Evolutionary conservation across 2,113 vertebrate species (phyloP), one percentile per base, ranked within the genome.

Genomic region (Haplochromis burtoni): DNA sequence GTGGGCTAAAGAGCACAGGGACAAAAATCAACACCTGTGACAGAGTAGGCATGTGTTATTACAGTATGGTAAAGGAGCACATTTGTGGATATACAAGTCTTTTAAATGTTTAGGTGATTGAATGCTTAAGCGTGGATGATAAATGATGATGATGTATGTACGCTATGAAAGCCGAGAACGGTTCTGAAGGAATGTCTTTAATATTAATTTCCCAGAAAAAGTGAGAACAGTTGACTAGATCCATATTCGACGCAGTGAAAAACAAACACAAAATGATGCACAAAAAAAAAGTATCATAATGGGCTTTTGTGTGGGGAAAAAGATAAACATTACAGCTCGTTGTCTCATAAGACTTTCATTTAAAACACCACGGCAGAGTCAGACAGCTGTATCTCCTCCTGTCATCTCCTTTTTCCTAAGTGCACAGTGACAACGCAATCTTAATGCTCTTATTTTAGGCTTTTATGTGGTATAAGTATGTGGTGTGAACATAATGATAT

Each of bases 401-500:
- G 86, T 68, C 79, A 26, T 33, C 57, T 88, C 51, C 71, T 84
- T 76, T 42, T 87, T 53, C 29, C 54, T 76, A 66, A 88, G 79
- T 85, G 59, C 82, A 83, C n/a, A 82, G 59, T 86, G 83, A 94
- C 87, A 90, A 73, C 76, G 47, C 73, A 87, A 57, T 86, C 38
- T 84, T 47, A 81, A 61, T 80, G 53, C 81, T 86, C 61, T 59
- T 51, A 84, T 86, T 84, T 90, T 59, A 79, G 80, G 89, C 86
- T 89, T 92, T 93, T 92, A 68, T 86, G 89, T 81, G 26, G 66
- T 81, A 68, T 68, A 76, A 83, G 90, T 94, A 88, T 79, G 87
- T 89, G 11, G 87, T 42, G 80, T 90, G 53, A 89, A 88, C 81
- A 88, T 71, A 94, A 93, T 86, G 78, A 93, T 83, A 89, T 90